Base-by-base conservation (phyloP, 1,140 invertebrate genomes). In the Scylla paramamosain region DNA sequence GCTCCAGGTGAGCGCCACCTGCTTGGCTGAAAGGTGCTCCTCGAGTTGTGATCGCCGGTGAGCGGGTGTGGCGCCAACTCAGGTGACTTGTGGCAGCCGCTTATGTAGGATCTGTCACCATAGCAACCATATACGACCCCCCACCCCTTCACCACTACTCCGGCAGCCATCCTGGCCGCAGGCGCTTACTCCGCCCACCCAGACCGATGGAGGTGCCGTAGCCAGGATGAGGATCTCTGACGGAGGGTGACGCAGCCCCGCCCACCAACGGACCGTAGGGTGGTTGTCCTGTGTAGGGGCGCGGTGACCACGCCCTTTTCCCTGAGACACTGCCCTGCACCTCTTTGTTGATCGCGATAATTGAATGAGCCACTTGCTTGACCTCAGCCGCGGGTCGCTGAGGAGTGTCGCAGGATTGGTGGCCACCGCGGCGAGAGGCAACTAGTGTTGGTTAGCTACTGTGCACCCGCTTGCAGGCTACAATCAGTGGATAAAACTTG, bases 151-250 rank as follows among this genome's bases (percentile, higher is more conserved):
- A 31, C 8, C 87, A 25, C n/a, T 20, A n/a, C 31, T 6, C 31
- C 39, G 31, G 16, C 45, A 25, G 45, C 39, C 10, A n/a, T 20
- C 0, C 88, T 59, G 83, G 28, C 84, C 39, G 84, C 84, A 39
- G 84, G 31, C 31, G 29, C 84, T n/a, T n/a, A n/a, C 67, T 77
- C 67, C 67, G 67, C 67, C 67, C 67, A 77, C 84, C 84, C 84
- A 87, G 84, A 16, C n/a, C 45, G 89, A 91, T 89, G 88, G 88
- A 89, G 88, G 88, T 91, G 46, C 89, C 89, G 25, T 91, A 59
- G 89, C 4, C 29, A 59, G 46, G 46, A 91, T 91, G 89, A 8
- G n/a, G 48, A 29, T 59, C 25, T 52, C 25, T 29, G 89, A 59
- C 39, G 87, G 87, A 59, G 89, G 89, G n/a, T 59, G 89, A 91